These are phyloP conservation scores for Umimayanthus chanpuru DNA, from an alignment of 92 coral and sea anemone genomes.

Conservation along the genomic window DNA sequence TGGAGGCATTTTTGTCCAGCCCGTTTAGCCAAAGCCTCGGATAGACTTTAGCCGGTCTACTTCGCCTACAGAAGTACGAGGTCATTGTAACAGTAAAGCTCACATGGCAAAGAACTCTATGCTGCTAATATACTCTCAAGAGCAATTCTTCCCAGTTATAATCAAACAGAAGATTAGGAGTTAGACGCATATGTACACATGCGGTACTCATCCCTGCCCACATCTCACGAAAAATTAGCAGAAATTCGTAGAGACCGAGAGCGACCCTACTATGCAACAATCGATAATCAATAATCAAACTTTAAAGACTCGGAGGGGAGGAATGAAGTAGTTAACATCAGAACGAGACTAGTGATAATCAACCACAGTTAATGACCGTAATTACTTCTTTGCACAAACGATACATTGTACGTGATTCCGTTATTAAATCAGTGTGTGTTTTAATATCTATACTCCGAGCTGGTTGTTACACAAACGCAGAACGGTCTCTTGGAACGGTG, in stretches of 20 bases:
- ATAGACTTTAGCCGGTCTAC: slow-evolving; percentile 28
- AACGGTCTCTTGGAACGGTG: slow-evolving; percentile 54
- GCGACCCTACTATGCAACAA: too few relatives aligned
- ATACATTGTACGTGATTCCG: too few relatives aligned
- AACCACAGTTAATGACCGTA: too few relatives aligned
- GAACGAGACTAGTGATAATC: too few relatives aligned
- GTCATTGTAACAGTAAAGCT: not conserved
- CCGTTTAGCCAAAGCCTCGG: slow-evolving; percentile 8
- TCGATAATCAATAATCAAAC: not conserved
- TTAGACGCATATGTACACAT: not conserved
- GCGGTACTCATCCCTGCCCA: not conserved
- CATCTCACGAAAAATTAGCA: too few relatives aligned
- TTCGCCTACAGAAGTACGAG: slow-evolving; percentile 27
- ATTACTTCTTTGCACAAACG: too few relatives aligned
- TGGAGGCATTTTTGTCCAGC: not conserved
- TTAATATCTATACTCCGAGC: too few relatives aligned
- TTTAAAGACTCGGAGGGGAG: not conserved
- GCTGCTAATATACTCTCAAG: not conserved
- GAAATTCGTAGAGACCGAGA: too few relatives aligned
- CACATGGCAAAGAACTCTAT: slow-evolving; percentile 17
- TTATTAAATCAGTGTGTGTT: too few relatives aligned
- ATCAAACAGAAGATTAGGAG: not conserved
- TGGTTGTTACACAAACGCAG: slow-evolving; percentile 48
- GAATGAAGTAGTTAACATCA: not conserved
- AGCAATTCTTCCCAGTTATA: not conserved